Base-by-base conservation (phyloP, 1,140 invertebrate species). In the Pemphigus obesinymphae region DNA sequence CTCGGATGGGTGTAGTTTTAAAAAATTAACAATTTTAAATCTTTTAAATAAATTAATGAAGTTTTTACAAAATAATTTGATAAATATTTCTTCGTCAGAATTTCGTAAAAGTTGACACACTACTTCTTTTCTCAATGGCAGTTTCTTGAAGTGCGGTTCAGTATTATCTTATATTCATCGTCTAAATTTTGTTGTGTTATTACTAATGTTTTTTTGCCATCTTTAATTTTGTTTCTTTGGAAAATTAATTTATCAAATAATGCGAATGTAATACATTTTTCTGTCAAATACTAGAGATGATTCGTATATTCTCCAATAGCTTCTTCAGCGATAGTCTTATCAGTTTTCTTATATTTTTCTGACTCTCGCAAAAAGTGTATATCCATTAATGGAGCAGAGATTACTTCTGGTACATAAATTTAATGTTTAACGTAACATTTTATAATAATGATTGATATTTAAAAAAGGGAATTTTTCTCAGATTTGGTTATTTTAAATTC, bases 391-490 rank as follows among this genome's bases (percentile, higher is more conserved):
- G 83, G 83, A 63, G 85, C 84, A 76, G 34, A 10, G 48, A 61
- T 15, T 53, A 83, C 83, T 37, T 58, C 43, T 80, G 84, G 75
- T 45, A 84, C 84, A 82, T 83, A 66, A 83, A 85, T 85, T 85
- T 84, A 86, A n/a, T 82, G 81, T 84, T 82, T 82, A 7, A 85
- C 45, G 70, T 86, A 86, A 29, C 85, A 82, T 50, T 82, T 82
- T 13, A 84, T 73, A 48, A 84, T 48, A 82, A 86, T 87, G 66
- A 85, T 58, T 78, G 83, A 85, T 40, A 86, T 83, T 73, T 85
- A 83, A 40, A 31, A 76, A 61, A 86, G 53, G 17, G 50, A 83
- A 34, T 84, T 84, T 50, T 83, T 50, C 83, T 87, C 85, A 81
- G 82, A 82, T 81, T 83, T 72, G 40, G 83, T 84, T 40, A 86